Evolutionary conservation across 2,113 vertebrate genomes (phyloP).

Genomic region (Stigmatopora nigra): DNA sequence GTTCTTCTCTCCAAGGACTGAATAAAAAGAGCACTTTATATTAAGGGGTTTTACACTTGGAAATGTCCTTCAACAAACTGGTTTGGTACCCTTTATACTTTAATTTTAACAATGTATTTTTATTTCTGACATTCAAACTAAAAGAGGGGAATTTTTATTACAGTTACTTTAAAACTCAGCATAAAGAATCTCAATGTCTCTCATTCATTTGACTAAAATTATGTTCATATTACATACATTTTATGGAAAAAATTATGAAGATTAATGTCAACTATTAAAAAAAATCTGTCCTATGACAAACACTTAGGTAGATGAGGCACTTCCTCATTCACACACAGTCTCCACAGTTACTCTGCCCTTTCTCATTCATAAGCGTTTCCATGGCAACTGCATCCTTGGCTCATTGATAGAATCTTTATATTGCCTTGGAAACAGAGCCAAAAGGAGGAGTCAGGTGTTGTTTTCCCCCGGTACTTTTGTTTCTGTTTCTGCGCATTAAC

Average conservation of each 20-base stretch:
- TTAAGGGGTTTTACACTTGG: not conserved
- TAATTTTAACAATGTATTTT: not conserved
- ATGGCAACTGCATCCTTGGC: constrained; percentile 74
- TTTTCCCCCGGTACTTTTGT: constrained; percentile 31
- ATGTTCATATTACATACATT: no score
- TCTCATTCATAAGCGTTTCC: constrained; percentile 90
- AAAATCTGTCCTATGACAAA: constrained; percentile 57
- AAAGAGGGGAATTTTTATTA: not conserved
- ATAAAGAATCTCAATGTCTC: no score
- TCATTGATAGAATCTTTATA: constrained; percentile 84
- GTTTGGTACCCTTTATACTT: not conserved
- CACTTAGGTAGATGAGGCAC: constrained; percentile 66
- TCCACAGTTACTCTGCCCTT: constrained; percentile 78
- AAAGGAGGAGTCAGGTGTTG: constrained; percentile 61
- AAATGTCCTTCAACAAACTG: not conserved
- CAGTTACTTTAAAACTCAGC: no score
- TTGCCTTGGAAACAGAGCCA: constrained; percentile 62
- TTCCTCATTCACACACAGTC: constrained; percentile 80
- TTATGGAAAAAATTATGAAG: constrained; percentile 1
- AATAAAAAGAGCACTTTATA: not conserved
- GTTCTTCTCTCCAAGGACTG: constrained; percentile 8
- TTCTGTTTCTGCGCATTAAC: constrained; percentile 15
- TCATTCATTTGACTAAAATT: not conserved
- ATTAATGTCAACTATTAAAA: constrained; percentile 19
- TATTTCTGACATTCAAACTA: not conserved